These are phyloP conservation scores for Hippasteria phrygiana DNA, from an alignment of 53 echinoderm and acorn worm genomes.

Conservation along the genomic window DNA sequence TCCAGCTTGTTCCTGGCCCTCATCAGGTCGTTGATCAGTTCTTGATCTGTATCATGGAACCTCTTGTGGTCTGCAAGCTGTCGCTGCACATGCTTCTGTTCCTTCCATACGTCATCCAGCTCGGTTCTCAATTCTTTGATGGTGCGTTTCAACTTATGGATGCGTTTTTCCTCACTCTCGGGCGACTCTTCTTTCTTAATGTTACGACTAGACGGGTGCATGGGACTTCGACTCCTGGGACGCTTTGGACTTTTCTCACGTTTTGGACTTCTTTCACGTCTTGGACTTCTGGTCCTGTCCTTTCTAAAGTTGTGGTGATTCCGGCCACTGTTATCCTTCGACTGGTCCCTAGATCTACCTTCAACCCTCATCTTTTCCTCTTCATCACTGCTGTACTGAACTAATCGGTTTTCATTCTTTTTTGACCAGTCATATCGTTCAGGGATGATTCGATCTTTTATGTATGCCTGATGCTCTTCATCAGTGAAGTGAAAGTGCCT, in stretches of 20 bases:
- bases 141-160: constrained; percentile 17
- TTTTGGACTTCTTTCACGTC: constrained; percentile 1
- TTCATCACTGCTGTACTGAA: constrained; percentile 53
- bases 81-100: constrained; percentile 35
- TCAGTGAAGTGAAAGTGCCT: constrained; percentile 32
- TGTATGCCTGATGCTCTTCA: constrained; percentile 36
- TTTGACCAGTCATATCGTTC: not conserved
- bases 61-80: constrained; percentile 42
- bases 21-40: constrained; percentile 59
- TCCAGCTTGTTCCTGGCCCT: constrained; percentile 44
- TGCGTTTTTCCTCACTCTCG: constrained; percentile 11
- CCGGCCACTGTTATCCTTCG: not conserved
- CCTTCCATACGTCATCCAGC: constrained; percentile 34
- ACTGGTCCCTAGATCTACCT: not conserved
- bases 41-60: constrained; percentile 48
- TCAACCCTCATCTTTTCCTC: not conserved
- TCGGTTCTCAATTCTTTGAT: constrained; percentile 31
- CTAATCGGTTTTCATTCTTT: not conserved
- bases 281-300: constrained; percentile 17
- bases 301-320: not conserved
- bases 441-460: constrained; percentile 28
- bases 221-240: constrained; percentile 2
- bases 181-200: constrained; percentile 22
- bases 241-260: not conserved
- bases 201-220: not conserved